phyloP scores from a whole-genome alignment of 2,113 vertebrate genomes.

The Sapajus apella region DNA sequence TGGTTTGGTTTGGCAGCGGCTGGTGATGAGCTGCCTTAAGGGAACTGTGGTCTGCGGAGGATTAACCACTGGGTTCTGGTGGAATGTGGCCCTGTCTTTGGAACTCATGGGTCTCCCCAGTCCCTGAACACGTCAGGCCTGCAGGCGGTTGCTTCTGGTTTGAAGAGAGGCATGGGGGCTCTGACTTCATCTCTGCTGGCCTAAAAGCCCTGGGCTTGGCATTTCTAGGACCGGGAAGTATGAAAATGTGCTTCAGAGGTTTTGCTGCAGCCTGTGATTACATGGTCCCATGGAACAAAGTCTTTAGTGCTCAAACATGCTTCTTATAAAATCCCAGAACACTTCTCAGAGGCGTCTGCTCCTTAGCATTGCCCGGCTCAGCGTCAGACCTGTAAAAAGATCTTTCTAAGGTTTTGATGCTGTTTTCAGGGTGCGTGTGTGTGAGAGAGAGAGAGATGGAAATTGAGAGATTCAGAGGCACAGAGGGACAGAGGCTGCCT shows the following conservation, averaged over 20 bases:
- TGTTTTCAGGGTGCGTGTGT: not conserved
- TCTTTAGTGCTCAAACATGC: not conserved
- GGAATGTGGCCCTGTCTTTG: fast-evolving
- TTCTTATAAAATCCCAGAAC: not conserved
- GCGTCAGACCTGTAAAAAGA: not conserved
- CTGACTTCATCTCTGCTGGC: not conserved
- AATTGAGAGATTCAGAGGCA: fast-evolving
- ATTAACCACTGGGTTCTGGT: fast-evolving
- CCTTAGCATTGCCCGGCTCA: not conserved
- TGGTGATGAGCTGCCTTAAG: not conserved
- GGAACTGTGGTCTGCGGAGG: fast-evolving
- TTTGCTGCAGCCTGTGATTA: not conserved
- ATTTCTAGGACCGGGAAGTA: not conserved
- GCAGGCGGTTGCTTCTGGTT: not conserved
- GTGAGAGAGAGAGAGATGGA: not conserved
- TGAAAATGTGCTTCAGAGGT: not conserved
- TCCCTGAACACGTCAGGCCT: not conserved
- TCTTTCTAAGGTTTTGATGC: not conserved
- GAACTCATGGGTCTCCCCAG: fast-evolving
- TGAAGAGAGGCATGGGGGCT: not conserved
- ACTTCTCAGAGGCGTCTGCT: not conserved
- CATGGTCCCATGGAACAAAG: not conserved
- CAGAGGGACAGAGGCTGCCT: fast-evolving
- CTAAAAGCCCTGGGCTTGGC: not conserved
- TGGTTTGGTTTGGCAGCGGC: not conserved